Evolutionary conservation across 2,113 vertebrate species (phyloP), one percentile per base, ranked within the genome.

Genomic region (Chaetura pelagica): DNA sequence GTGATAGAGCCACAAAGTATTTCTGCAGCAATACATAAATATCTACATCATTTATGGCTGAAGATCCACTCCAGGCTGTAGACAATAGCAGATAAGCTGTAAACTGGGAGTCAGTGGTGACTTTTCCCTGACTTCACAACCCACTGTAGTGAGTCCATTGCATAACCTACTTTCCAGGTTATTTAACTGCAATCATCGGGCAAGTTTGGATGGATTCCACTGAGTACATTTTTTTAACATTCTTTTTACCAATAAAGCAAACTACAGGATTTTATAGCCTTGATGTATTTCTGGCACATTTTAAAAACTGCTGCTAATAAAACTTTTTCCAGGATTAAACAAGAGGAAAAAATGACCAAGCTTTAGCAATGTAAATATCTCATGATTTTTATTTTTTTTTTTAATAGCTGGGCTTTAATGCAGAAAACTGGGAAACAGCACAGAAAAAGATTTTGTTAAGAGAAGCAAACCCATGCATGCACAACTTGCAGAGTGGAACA

Each of bases 181-280:
- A 61, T 77, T 93, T 96, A 81, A 86, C 68, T 92, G 69, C 86
- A 78, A 67, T 57, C 89, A 58, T 12, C 72, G 80, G 77, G 68
- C 49, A 87, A 87, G 75, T 89, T 20, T 95, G 92, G 88, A 93
- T 19, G 16, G 38, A 48, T 30, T 94, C 90, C 88, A 96, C 30
- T 1, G 8, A 84, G 35, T 38, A 69, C 22, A 40, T 72, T 88
- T 91, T 67, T 88, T 92, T 19, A 94, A 58, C 87, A 78, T 93
- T 84, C 80, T 88, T 94, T 85, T 90, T 81, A 91, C 88, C 83
- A 94, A 26, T 93, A 89, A 96, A 97, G 78, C 49, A 93, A 75
- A 94, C 79, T 83, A 92, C 91, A 88, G 79, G 7, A 64, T 79
- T 92, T 94, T 94, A 94, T 61, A 97, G 86, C 66, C 88, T 93